Conservation (phyloP, 2,797 vertebrate genomes). For the Spinus olivaceus region DNA sequence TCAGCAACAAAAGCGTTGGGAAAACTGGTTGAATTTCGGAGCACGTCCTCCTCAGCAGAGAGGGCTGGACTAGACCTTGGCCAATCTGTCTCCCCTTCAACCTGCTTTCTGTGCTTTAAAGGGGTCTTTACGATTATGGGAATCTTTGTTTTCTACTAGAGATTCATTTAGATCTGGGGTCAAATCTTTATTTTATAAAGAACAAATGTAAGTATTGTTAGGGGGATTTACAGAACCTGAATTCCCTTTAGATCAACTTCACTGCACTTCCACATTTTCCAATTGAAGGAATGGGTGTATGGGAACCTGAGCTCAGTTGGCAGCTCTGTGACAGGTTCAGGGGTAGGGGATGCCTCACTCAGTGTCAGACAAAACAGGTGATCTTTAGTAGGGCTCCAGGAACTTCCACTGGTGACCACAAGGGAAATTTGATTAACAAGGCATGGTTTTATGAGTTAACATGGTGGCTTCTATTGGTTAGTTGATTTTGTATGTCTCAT, state of each 20-base stretch:
- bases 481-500: constrained; percentile 47
- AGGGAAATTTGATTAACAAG: neutral
- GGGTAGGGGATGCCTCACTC: neutral
- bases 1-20: constrained; percentile 91
- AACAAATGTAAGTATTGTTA: constrained; percentile 69
- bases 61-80: constrained; percentile 85
- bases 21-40: constrained; percentile 94
- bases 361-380: neutral
- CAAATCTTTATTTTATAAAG: neutral
- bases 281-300: neutral
- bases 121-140: constrained; percentile 19
- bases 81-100: constrained; percentile 59
- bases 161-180: constrained; percentile 47
- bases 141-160: constrained; percentile 60
- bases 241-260: neutral
- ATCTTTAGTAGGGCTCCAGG: neutral
- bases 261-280: neutral
- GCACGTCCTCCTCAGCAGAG: constrained; percentile 87
- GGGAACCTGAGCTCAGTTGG: neutral
- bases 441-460: constrained; percentile 38
- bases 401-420: neutral
- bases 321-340: neutral
- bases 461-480: constrained; percentile 44
- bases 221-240: neutral
- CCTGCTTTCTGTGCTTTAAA: constrained; percentile 44